Evolutionary conservation across 2,888 invertebrate species (phyloP).

Genomic region (Drosophila seclusa): DNA sequence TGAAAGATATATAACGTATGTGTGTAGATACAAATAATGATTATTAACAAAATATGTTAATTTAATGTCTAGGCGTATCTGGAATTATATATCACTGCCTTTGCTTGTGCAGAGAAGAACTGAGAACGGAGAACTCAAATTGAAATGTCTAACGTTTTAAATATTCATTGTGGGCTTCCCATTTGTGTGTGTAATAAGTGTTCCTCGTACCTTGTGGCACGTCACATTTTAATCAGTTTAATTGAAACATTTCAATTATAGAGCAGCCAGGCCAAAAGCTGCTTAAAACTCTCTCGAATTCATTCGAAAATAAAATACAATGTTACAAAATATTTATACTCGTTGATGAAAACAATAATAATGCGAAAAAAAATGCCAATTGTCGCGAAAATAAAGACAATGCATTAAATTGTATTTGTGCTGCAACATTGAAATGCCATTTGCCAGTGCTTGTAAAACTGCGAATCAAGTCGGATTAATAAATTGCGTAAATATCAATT

Average conservation of each 20-base stretch:
- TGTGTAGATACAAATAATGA: constrained; percentile 64
- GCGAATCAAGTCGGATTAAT: constrained; percentile 50
- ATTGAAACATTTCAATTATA: constrained; percentile 67
- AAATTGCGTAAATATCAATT: constrained; percentile 50
- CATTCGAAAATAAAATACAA: background rate
- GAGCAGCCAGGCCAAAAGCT: constrained; percentile 16
- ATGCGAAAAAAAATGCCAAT: constrained; percentile 7
- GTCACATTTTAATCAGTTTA: constrained; percentile 66
- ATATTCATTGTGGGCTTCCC: constrained; percentile 64
- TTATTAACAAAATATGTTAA: constrained; percentile 79
- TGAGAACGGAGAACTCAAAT: constrained; percentile 41
- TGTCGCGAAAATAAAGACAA: constrained; percentile 4
- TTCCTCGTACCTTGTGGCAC: constrained; percentile 8
- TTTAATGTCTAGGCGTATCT: constrained; percentile 73
- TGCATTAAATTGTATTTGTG: constrained; percentile 48
- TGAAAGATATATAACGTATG: constrained; percentile 3
- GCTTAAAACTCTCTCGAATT: background rate
- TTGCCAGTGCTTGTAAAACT: constrained; percentile 65
- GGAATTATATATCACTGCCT: constrained; percentile 29
- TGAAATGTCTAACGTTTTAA: constrained; percentile 67
- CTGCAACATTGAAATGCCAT: constrained; percentile 75
- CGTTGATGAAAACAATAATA: background rate
- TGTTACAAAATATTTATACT: background rate
- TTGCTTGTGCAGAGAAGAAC: background rate
- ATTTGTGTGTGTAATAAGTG: constrained; percentile 1